Evolutionary conservation across 2,888 invertebrate species (phyloP).

Genomic region (Gibbula magus): DNA sequence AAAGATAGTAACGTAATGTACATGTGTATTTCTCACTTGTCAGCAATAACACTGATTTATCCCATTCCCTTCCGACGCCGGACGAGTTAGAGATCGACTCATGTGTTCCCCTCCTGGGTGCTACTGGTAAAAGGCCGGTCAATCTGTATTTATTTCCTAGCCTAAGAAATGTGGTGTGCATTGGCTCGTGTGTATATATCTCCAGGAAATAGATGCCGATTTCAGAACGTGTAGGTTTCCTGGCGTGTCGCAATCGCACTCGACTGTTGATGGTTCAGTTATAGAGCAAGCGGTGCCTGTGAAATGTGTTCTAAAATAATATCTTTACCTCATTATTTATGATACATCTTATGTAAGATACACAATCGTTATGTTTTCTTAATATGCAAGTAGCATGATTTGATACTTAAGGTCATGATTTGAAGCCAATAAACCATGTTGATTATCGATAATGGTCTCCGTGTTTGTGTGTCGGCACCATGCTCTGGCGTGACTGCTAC

Average conservation of each 20-base stretch:
- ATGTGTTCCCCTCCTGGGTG: neutral
- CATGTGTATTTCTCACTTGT: neutral
- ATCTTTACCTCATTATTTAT: no score
- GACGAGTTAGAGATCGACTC: neutral
- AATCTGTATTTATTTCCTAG: neutral
- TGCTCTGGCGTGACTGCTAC: no score
- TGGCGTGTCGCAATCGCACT: neutral
- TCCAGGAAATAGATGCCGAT: neutral
- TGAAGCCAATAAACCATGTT: no score
- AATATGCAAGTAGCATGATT: no score
- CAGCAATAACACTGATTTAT: neutral
- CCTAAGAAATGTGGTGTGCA: neutral
- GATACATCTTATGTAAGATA: no score
- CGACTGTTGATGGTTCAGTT: neutral
- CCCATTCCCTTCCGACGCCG: neutral
- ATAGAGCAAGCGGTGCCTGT: neutral
- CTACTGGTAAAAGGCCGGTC: neutral
- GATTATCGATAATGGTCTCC: no score
- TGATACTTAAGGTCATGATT: no score
- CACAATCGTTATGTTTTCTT: no score
- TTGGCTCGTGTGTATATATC: slow-evolving; percentile 5
- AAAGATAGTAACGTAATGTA: neutral
- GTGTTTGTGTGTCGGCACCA: no score
- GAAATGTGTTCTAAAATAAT: neutral
- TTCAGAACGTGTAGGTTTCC: neutral